Evolutionary conservation across 1,140 invertebrate genomes (phyloP).

Genomic region (Eupristina koningsbergeri): DNA sequence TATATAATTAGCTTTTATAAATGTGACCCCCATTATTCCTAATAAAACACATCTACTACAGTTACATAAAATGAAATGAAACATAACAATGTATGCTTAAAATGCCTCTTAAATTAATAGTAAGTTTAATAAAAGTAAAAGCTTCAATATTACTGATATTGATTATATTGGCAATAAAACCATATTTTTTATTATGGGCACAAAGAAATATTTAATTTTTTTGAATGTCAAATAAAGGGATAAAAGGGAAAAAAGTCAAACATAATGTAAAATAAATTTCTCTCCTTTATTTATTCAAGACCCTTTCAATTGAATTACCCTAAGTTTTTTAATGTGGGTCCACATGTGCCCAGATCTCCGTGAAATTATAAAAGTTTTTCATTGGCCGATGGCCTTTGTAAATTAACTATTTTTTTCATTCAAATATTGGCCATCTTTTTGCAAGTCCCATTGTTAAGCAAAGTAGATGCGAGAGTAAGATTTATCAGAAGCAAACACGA

Average conservation of each 20-base stretch:
- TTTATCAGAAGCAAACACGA: slow-evolving; percentile 46
- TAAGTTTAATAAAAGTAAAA: not conserved
- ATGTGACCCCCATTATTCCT: slow-evolving; percentile 13
- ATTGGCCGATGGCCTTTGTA: no score
- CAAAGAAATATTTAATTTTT: no score
- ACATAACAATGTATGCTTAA: not conserved
- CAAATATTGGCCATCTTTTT: no score
- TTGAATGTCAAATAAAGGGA: not conserved
- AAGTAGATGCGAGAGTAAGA: not conserved
- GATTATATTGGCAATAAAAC: not conserved
- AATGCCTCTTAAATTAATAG: not conserved
- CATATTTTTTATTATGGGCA: not conserved
- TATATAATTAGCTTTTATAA: slow-evolving; percentile 22
- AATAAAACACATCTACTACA: slow-evolving; percentile 5
- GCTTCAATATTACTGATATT: not conserved
- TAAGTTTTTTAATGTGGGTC: no score
- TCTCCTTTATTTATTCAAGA: not conserved
- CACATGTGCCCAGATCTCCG: no score
- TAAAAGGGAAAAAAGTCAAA: not conserved
- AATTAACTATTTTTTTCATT: no score
- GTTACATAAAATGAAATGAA: not conserved
- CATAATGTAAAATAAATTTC: not conserved
- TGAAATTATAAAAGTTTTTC: no score
- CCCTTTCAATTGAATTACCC: not conserved
- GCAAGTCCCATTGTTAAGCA: no score